These are phyloP conservation scores for Beris chalybata DNA, from an alignment of 2,888 invertebrate genomes.

Conservation along the genomic window DNA sequence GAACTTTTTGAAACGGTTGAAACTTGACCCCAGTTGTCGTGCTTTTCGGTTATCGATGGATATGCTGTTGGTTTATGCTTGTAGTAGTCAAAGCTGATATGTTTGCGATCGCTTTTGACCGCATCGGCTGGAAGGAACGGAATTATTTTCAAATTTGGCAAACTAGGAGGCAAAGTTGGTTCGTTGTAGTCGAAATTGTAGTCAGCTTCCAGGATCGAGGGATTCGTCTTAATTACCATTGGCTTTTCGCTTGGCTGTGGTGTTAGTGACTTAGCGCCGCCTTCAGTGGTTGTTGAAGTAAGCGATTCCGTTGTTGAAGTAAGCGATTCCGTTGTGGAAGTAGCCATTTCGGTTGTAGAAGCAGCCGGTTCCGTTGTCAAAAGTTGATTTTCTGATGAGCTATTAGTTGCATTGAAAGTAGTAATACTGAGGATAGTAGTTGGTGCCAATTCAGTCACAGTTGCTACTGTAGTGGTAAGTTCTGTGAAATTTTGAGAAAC, in stretches of 20 bases:
- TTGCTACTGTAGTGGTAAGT: not conserved
- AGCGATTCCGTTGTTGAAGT: not conserved
- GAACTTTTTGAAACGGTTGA: conserved; percentile 42
- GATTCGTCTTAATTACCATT: conserved; percentile 52
- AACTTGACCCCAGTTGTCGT: conserved; percentile 30
- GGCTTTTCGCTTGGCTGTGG: conserved; percentile 46
- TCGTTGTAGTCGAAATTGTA: conserved; percentile 72
- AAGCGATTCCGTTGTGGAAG: not conserved
- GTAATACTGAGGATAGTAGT: not conserved
- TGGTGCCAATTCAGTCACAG: not conserved
- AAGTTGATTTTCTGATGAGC: not conserved
- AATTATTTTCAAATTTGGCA: conserved; percentile 83
- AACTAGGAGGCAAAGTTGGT: conserved; percentile 76
- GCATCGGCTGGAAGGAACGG: conserved; percentile 87
- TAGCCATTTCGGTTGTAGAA: not conserved
- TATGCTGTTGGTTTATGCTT: conserved; percentile 39
- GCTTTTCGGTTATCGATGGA: conserved; percentile 40
- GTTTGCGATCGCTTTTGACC: conserved; percentile 54
- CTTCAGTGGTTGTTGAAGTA: not conserved
- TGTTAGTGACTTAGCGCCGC: not conserved
- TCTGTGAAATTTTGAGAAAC: not conserved
- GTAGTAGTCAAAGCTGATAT: conserved; percentile 29
- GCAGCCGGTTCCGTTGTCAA: not conserved
- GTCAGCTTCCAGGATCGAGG: conserved; percentile 59
- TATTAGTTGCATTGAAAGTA: not conserved